phyloP scores from a whole-genome alignment of 1,140 invertebrate species.

The Probaryconus sp. region DNA sequence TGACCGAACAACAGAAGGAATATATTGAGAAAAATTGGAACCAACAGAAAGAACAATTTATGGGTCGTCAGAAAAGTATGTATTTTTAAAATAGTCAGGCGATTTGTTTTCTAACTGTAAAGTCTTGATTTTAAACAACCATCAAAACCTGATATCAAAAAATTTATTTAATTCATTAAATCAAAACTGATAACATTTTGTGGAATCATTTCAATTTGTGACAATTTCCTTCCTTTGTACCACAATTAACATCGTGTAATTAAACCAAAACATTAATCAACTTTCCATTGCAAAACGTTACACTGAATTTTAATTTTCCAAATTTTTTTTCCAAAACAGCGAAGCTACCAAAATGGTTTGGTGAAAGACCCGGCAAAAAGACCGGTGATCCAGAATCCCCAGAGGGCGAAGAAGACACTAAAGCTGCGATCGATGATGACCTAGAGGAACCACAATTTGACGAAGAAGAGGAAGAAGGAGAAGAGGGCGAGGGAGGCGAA shows the following conservation, averaged over 20 bases:
- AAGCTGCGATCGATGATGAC: constrained; percentile 82
- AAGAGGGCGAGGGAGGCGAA: constrained; percentile 81
- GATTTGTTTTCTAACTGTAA: background rate
- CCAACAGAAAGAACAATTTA: constrained; percentile 90
- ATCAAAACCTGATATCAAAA: too few relatives aligned
- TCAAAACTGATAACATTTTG: too few relatives aligned
- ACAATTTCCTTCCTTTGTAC: too few relatives aligned
- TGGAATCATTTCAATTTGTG: too few relatives aligned
- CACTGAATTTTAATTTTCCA: background rate
- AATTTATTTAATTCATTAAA: too few relatives aligned
- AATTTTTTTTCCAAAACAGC: constrained; percentile 79
- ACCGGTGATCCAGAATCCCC: constrained; percentile 90
- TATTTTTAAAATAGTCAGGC: constrained; percentile 58
- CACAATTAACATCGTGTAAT: too few relatives aligned
- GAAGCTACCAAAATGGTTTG: constrained; percentile 95
- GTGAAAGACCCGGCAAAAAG: constrained; percentile 94
- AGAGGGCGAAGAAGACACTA: constrained; percentile 91
- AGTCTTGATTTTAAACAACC: too few relatives aligned
- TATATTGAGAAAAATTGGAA: constrained; percentile 90
- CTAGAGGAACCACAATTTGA: constrained; percentile 77
- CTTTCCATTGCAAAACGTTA: too few relatives aligned
- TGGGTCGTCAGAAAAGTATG: constrained; percentile 92
- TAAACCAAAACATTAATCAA: too few relatives aligned
- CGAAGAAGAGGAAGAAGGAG: constrained; percentile 85
- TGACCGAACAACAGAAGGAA: constrained; percentile 90